phyloP scores from a whole-genome alignment of 2,888 invertebrate species.

The Pyrocoelia pectoralis region DNA sequence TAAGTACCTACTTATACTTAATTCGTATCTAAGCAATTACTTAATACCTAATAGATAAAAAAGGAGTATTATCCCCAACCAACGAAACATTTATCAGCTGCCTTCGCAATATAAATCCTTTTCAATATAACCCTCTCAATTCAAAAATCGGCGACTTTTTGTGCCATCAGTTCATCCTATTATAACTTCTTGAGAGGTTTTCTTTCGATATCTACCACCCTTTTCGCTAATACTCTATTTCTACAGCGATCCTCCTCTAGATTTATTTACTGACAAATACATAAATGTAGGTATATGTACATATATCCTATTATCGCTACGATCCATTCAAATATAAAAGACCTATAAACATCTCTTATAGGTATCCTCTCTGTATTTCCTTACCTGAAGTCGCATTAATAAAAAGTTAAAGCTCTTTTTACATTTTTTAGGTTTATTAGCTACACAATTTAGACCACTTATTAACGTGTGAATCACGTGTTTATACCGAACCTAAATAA shows the following conservation, averaged over 20 bases:
- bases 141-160: conserved; percentile 22
- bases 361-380: conserved; percentile 11
- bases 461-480: conserved; percentile 17
- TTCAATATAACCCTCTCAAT: conserved; percentile 22
- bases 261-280: conserved; percentile 35
- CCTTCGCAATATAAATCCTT: not conserved
- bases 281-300: conserved; percentile 23
- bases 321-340: conserved; percentile 19
- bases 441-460: conserved; percentile 14
- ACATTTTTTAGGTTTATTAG: conserved; percentile 2
- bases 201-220: conserved; percentile 20
- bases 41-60: too few species aligned
- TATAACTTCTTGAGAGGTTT: conserved; percentile 28
- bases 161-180: conserved; percentile 26
- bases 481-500: conserved; percentile 44
- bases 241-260: conserved; percentile 22
- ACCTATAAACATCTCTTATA: conserved; percentile 7
- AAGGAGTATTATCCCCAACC: too few species aligned
- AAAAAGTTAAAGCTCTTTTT: conserved; percentile 28
- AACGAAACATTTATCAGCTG: conserved; percentile 13
- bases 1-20: too few species aligned
- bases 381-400: conserved; percentile 16
- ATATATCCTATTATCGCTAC: conserved; percentile 27
- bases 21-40: too few species aligned
- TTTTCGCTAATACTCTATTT: conserved; percentile 20